These are phyloP conservation scores for Apostichopus japonicus DNA, from an alignment of 35 echinoderm and acorn worm genomes.

Conservation along the genomic window DNA sequence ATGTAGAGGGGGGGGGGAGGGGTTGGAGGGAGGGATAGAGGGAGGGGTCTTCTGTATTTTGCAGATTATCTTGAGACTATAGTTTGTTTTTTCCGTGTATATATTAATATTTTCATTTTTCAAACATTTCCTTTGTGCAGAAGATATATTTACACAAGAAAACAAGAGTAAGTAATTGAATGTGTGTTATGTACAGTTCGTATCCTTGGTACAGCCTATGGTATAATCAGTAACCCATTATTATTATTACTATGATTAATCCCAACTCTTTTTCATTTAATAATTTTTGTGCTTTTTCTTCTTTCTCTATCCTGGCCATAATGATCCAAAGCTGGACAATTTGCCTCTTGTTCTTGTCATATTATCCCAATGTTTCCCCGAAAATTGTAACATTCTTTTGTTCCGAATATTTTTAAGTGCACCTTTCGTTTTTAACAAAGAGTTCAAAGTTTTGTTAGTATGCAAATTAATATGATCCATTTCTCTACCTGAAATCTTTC, in stretches of 20 bases:
- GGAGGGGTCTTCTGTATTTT: no score
- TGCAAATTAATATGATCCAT: no score
- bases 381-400: background rate
- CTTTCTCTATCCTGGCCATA: background rate
- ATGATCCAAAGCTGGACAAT: background rate
- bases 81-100: no score
- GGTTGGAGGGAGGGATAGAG: no score
- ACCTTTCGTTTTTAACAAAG: background rate
- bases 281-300: background rate
- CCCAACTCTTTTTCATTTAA: background rate
- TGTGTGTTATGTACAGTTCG: background rate
- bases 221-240: slow-evolving; percentile 10
- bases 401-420: background rate
- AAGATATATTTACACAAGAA: slow-evolving; percentile 23
- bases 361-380: background rate
- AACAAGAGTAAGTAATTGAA: slow-evolving; percentile 30
- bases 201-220: background rate
- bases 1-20: no score
- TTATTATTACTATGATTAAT: background rate
- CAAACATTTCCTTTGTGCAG: slow-evolving; percentile 17
- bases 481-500: no score
- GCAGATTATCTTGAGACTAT: no score
- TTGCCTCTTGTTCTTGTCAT: background rate
- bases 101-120: background rate
- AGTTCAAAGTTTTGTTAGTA: no score